Evolutionary conservation across 2,888 invertebrate species (phyloP), one percentile per base, ranked within the genome.

Genomic region (Teinopalpus imperialis): DNA sequence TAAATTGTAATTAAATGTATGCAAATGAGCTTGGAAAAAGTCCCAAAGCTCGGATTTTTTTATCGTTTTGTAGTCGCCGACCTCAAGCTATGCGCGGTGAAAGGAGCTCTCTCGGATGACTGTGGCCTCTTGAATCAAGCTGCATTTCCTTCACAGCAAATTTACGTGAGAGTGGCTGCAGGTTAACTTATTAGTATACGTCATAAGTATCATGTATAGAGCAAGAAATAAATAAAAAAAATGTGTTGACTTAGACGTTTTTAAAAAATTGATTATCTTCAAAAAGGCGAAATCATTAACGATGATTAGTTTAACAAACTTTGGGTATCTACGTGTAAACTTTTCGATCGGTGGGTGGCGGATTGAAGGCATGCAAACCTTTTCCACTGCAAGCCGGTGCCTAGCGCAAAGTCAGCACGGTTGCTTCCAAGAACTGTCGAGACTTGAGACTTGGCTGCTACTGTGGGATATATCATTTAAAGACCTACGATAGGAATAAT

Each of bases 361-460:
- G 36, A 45, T 45, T 56, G 52, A 51, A 48, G 44, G 51, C 57
- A 63, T 59, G 55, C 53, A 47, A 51, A 48, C 46, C 43, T 50
- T 46, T 47, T 53, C 51, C 52, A 48, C 48, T 46, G 42, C 35
- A 37, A 31, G 36, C 27, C 46, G 48, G 29, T 39, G 43, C 39
- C 44, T 55, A 49, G 44, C 56, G 66, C 65, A 43, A 39, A 63
- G 51, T 72, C 75, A 72, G 74, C 72, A 57, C 34, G 43, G 49
- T 34, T 39, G 46, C 43, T 75, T 80, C 80, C 61, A 45, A 68
- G 80, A 79, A 80, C 47, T 47, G 49, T 39, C 56, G 48, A 53
- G 60, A 68, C 69, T 69, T 70, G 70, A 63, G 66, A 64, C 59
- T 54, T 50, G 51, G 48, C 48, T 48, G 51, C 49, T 40, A 52